Base-by-base conservation (phyloP, 1,140 invertebrate species). In the Drosophila tsacasi region DNA sequence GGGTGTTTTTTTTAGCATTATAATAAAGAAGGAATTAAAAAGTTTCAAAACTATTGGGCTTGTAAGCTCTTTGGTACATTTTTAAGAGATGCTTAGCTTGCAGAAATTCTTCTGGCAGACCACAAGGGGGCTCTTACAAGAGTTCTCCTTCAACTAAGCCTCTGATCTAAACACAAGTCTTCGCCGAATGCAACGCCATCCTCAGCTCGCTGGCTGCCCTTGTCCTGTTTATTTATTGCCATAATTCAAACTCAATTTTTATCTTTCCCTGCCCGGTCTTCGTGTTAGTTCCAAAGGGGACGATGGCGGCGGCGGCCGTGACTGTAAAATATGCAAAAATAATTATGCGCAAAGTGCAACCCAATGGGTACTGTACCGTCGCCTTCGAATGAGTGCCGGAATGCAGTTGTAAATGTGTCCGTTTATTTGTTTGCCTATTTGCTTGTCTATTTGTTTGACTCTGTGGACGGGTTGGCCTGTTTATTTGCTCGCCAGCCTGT, bases 201-300 rank as follows among this genome's bases (percentile, higher is more conserved):
- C 59, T 62, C 58, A 30, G 39, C 27, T 60, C 15, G 42, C 27
- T 25, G 30, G 13, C 40, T 66, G 44, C 58, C 47, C 50, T 57
- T 60, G 67, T 65, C 59, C 73, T 72, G 55, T 66, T 81, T 84
- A 84, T 87, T 84, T 89, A 87, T 81, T 89, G 81, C 84, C 84
- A 81, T 84, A 89, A 90, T 89, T 90, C 81, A 90, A 90, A 89
- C 81, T 79, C 81, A 89, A 81, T 89, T 89, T 89, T 90, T 90
- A 89, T 89, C 78, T 85, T 81, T 84, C 55, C 42, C 25, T 64
- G 74, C 64, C 83, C 30, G 76, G 54, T 40, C 54, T 65, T 49
- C 76, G 72, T 69, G 81, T 64, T 89, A 89, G 85, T 62, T 63
- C 25, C 57, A 44, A 40, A 35, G 49, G 32, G 68, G 13, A 54